Base-by-base conservation (phyloP, 2,113 vertebrate genomes). In the Aythya baeri region DNA sequence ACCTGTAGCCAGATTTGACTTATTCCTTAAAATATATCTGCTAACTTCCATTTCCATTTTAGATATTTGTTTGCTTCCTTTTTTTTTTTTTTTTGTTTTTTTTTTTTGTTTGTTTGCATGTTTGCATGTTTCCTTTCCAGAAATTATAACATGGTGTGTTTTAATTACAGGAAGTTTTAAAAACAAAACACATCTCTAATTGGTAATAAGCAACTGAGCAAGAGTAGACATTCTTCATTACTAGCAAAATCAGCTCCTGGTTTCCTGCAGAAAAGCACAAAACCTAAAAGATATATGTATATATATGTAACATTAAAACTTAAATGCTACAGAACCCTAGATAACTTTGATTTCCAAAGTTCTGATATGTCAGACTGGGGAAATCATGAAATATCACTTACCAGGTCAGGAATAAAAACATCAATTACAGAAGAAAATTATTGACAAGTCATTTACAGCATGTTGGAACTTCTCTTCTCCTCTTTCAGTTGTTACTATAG, bases 361-460 rank as follows among this genome's bases (percentile, higher is more conserved):
- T 22, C 44, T 49, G 7, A 59, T 77, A 41, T 20, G n/a, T 49
- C 36, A 77, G 67, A 41, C 3, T 17, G 84, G 20, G 71, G 31
- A 76, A 88, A 61, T 55, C 59, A 21, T 4, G 2, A 21, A 50
- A 1, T 4, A 32, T 43, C 20, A 31, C 34, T 9, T 43, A 58
- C 62, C n/a, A 83, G 9, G 25, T 23, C 49, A 82, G 43, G 41
- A 82, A 62, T 27, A 38, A 2, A 71, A 80, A 58, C 3, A 62
- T 6, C 76, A 14, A 52, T 29, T 16, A 61, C 50, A 84, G 13
- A 13, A 77, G 32, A 57, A 80, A 81, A 32, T 11, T 72, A n/a
- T 17, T 38, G 2, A 8, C 6, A 77, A 25, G 15, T 46, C 1
- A 0, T 62, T 63, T 38, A 74, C 14, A 31, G 4, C 16, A 11